Base-by-base conservation (phyloP, 2,888 invertebrate species). In the Agrotis segetum region DNA sequence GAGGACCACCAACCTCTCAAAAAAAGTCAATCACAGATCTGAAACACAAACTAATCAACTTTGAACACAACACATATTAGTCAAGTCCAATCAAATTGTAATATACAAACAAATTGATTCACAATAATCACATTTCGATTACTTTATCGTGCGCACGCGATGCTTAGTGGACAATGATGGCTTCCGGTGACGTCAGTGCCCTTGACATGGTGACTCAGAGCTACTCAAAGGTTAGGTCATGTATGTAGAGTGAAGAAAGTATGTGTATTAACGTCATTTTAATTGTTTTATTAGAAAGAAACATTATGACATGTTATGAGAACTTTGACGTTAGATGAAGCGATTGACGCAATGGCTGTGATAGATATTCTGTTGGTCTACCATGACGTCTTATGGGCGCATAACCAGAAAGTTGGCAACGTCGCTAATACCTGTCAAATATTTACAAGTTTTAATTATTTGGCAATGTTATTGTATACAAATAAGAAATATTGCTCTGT, bases 111-210 rank as follows among this genome's bases (percentile, higher is more conserved):
- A 77, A 81, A 79, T 77, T 81, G 81, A 79, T 81, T 82, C 67
- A 61, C 72, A 79, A 68, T 83, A 79, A 83, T 82, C 74, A 74
- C 64, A 74, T 79, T 84, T 83, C 77, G 77, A 84, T 84, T 81
- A 83, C 74, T 82, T 81, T 40, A 40, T 40, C 77, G 65, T 68
- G 77, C 77, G 66, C 68, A 77, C 81, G 77, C 81, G 77, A 76
- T 71, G 61, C 67, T 71, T 59, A 61, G 49, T 69, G 66, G 71
- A 71, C 77, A 67, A 62, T 69, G 77, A 79, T 69, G 73, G 74
- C 61, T 46, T 74, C 77, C 68, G 65, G 67, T 68, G 77, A 83
- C 71, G 77, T 74, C 60, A 79, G 11, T 65, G 77, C 56, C 83
- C 83, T 81, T 83, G 83, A 83, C 84, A 72, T 47, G 69, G 14